Conservation (phyloP, 2,797 vertebrate species). For the Steatocranus sp. region DNA sequence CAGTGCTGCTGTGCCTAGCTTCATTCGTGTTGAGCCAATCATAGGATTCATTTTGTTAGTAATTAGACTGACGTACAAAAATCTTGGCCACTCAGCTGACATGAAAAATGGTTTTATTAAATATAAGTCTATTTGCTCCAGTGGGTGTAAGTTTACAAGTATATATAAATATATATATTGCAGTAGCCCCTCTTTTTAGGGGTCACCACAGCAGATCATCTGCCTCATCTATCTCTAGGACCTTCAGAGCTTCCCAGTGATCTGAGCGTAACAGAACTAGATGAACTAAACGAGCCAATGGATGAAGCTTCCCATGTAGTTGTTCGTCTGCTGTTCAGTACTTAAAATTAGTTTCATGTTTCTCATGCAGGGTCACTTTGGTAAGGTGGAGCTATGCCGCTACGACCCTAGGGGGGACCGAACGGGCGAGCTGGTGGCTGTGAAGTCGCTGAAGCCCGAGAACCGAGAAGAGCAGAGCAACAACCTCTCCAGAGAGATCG, state of each 20-base stretch:
- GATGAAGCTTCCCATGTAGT: background rate
- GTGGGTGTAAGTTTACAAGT: background rate
- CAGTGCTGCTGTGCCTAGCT: background rate
- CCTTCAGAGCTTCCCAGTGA: background rate
- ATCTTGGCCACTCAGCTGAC: background rate
- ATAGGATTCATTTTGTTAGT: background rate
- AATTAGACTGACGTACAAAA: background rate
- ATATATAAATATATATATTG: background rate
- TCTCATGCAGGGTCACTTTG: conserved; percentile 88
- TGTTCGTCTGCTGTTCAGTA: background rate
- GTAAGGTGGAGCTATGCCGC: conserved; percentile 93
- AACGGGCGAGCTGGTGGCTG: conserved; percentile 93
- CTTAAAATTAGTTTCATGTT: background rate
- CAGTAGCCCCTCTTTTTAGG: background rate
- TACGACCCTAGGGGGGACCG: conserved; percentile 93
- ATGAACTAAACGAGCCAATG: background rate
- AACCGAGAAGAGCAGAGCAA: conserved; percentile 87
- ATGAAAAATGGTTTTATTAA: background rate
- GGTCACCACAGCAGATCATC: background rate
- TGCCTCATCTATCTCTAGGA: background rate
- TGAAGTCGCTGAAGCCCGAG: conserved; percentile 94
- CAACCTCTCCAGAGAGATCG: conserved; percentile 90
- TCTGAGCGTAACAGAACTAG: background rate
- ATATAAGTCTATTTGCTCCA: background rate
- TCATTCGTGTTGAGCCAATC: background rate